Base-by-base conservation (phyloP, 2,797 vertebrate species). In the Carcharodon carcharias region DNA sequence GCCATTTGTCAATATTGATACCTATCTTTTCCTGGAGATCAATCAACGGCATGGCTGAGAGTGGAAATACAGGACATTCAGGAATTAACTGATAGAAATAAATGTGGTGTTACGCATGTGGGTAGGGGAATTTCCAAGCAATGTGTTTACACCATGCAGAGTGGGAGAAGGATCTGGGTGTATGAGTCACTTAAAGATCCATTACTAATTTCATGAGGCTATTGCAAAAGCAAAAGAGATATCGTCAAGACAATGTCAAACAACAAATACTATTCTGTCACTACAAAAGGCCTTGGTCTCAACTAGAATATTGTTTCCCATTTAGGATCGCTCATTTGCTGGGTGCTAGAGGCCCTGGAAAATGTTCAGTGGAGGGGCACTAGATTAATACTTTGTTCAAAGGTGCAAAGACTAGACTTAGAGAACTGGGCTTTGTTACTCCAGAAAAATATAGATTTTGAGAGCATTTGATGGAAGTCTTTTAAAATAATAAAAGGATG, bases 31-130 rank as follows among this genome's bases (percentile, higher is more conserved):
- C 97, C 97, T 99, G 98, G 45, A 99, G 0, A 95, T 98, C 98
- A 61, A 98, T 23, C 50, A 99, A 98, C 0, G 99, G 99, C 99
- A 99, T 99, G 97, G 96, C 98, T 98, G 97, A 97, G 96, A 92
- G 9, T 96, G 96, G 63, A 87, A 1, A 67, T 58, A 95, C 18
- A 92, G 18, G 58, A n/a, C 35, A 65, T 14, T 35, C 35, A 23
- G 12, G 35, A 67, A 45, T 26, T 93, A 63, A 61, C 31, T 91
- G 88, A 89, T 58, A 54, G 8, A 91, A 91, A 21, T 61, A 91
- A 61, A 61, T 2, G 16, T 18, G n/a, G 31, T 3, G 0, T 89
- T 31, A 35, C 54, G 50, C 45, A 28, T 26, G 54, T 89, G 28
- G 16, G n/a, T 45, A 21, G 56, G 26, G 56, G 14, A 58, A 91